A percentile compares a stretch with the other conserved stretches of the same genome.
Evolutionary conservation across 2,888 invertebrate genomes (phyloP).

Genomic region (Anaspis maculata): DNA sequence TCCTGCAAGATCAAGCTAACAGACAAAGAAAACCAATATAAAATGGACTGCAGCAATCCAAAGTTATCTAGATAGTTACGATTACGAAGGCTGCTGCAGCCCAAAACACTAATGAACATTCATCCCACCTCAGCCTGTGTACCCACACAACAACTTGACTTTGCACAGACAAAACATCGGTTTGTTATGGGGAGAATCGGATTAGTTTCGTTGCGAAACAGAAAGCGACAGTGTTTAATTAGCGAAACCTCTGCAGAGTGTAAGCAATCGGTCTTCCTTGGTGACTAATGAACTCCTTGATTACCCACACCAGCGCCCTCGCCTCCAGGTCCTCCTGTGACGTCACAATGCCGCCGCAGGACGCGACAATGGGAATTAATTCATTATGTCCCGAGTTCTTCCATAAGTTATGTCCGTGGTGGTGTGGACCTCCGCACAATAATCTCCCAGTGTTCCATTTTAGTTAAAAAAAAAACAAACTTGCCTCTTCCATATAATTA

Average conservation of each 20-base stretch:
- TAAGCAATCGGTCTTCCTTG: constrained; percentile 40
- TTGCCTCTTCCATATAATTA: no score
- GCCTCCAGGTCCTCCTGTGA: constrained; percentile 18
- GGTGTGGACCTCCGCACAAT: constrained; percentile 14
- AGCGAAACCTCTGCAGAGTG: constrained; percentile 35
- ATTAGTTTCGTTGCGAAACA: constrained; percentile 10
- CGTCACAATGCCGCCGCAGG: constrained; percentile 19
- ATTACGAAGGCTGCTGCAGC: no score
- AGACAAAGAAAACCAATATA: no score
- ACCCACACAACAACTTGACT: no score
- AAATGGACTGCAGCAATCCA: no score
- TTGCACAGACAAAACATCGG: no score
- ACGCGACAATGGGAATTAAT: constrained; percentile 40
- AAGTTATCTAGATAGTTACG: no score
- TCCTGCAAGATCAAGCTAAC: no score
- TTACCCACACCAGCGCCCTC: constrained; percentile 29
- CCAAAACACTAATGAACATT: no score
- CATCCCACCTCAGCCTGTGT: no score
- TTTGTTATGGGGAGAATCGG: constrained; percentile 1
- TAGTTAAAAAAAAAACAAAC: no score
- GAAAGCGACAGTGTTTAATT: constrained; percentile 39
- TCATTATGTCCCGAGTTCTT: constrained; percentile 30
- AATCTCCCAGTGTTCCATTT: constrained; percentile 11
- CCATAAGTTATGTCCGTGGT: constrained; percentile 21
- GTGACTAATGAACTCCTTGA: constrained; percentile 45